Evolutionary conservation across 2,888 invertebrate species (phyloP).

Genomic region (Lochmaea capreae): DNA sequence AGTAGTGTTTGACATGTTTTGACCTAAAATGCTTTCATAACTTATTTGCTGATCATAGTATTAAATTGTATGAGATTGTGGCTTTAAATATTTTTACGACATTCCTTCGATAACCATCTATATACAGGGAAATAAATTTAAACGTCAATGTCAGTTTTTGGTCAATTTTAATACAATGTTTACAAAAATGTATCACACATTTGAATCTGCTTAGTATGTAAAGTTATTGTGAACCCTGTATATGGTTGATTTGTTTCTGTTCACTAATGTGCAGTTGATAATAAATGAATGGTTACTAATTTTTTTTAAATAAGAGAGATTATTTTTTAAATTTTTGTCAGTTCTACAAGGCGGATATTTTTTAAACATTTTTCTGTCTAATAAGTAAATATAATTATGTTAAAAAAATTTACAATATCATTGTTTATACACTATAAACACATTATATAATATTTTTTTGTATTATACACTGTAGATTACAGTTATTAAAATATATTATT

Average conservation of each 20-base stretch:
- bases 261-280: constrained; percentile 43
- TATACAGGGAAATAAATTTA: constrained; percentile 30
- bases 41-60: constrained; percentile 22
- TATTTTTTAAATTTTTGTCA: constrained; percentile 42
- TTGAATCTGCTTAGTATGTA: constrained; percentile 15
- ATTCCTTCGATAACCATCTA: constrained; percentile 43
- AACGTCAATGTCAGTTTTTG: not conserved
- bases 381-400: constrained; percentile 46
- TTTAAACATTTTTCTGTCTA: constrained; percentile 43
- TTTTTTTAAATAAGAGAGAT: constrained; percentile 26
- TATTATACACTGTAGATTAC: constrained; percentile 62
- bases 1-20: not conserved
- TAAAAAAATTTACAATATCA: constrained; percentile 52
- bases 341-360: constrained; percentile 42
- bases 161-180: not conserved
- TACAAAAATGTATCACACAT: constrained; percentile 28
- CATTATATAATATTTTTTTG: constrained; percentile 63
- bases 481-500: constrained; percentile 49
- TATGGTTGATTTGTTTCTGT: constrained; percentile 40
- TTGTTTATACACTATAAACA: constrained; percentile 60
- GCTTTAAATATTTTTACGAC: constrained; percentile 42
- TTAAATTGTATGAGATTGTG: constrained; percentile 36
- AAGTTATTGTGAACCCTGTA: constrained; percentile 30
- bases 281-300: constrained; percentile 35
- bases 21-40: constrained; percentile 10